These are phyloP conservation scores for Pristionchus mayeri DNA, from an alignment of 2,888 invertebrate species.

Conservation along the genomic window DNA sequence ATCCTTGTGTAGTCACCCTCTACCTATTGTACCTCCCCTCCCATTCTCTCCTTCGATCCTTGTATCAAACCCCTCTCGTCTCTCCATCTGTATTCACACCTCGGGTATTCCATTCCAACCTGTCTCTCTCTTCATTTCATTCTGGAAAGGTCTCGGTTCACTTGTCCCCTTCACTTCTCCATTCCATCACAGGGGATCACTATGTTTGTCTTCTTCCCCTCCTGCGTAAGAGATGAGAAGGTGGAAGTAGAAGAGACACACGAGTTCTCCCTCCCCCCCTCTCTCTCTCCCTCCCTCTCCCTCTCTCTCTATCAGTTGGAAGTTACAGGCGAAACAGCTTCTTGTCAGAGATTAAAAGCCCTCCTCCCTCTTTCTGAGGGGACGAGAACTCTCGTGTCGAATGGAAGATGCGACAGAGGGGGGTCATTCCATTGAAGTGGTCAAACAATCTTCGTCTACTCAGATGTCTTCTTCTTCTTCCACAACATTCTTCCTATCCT, in stretches of 20 bases:
- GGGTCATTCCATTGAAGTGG: background rate
- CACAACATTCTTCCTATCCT: background rate
- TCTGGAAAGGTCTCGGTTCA: conserved; percentile 19
- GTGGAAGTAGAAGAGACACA: conserved; percentile 12
- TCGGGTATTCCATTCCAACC: background rate
- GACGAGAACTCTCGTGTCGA: no score
- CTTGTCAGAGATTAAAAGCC: no score
- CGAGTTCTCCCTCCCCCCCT: background rate
- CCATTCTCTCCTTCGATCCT: background rate
- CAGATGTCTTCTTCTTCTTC: background rate
- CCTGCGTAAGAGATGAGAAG: conserved; percentile 13
- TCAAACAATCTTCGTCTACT: background rate
- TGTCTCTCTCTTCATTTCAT: background rate
- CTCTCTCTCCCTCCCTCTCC: background rate
- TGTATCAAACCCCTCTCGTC: background rate
- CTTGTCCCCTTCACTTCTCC: conserved; percentile 18
- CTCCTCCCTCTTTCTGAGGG: no score
- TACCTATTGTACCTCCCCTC: background rate
- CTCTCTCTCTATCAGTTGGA: background rate
- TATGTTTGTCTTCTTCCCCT: conserved; percentile 1
- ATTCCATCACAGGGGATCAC: background rate
- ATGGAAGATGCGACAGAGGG: no score
- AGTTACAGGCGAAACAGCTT: background rate
- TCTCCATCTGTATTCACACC: background rate
- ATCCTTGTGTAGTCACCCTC: background rate